Evolutionary conservation across 2,797 vertebrate genomes (phyloP).

Genomic region (Microctenopoma steveboyesi): DNA sequence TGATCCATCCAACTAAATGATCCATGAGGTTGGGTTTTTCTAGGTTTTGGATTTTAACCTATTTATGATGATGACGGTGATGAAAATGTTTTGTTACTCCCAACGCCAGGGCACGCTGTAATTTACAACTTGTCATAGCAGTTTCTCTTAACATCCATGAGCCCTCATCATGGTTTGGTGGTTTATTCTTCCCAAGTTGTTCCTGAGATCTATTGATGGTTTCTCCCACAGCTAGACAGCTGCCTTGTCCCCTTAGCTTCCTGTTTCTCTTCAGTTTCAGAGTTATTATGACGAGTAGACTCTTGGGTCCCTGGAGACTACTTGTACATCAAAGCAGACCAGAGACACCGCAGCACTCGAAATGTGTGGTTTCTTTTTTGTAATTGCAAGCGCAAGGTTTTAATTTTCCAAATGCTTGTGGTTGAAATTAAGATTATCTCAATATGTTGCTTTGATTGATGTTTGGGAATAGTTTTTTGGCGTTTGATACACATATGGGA

Average conservation of each 20-base stretch:
- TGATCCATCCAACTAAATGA: constrained; percentile 17
- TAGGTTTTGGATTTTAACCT: constrained; percentile 19
- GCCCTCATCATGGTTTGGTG: constrained; percentile 67
- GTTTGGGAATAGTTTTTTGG: constrained; percentile 80
- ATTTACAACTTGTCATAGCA: constrained; percentile 59
- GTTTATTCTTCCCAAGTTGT: constrained; percentile 57
- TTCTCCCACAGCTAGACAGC: constrained; percentile 52
- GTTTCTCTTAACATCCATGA: constrained; percentile 51
- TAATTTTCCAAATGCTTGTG: constrained; percentile 85
- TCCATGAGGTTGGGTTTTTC: constrained; percentile 22
- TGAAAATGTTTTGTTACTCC: constrained; percentile 32
- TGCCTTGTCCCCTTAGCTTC: constrained; percentile 42
- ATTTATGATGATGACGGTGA: constrained; percentile 1
- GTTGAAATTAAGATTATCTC: constrained; percentile 84
- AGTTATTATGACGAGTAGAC: constrained; percentile 65
- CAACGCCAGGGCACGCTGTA: constrained; percentile 35
- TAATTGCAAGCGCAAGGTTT: constrained; percentile 80
- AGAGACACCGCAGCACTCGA: constrained; percentile 75
- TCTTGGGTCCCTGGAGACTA: constrained; percentile 68
- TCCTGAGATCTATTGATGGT: constrained; percentile 50
- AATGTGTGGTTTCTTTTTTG: constrained; percentile 74
- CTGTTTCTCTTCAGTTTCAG: constrained; percentile 25
- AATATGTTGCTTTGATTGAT: constrained; percentile 84
- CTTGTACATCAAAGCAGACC: constrained; percentile 79
- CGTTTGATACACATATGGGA: constrained; percentile 77